Evolutionary conservation across 2,888 invertebrate species (phyloP), one percentile per base, ranked within the genome.

Genomic region (Nebria brevicollis): DNA sequence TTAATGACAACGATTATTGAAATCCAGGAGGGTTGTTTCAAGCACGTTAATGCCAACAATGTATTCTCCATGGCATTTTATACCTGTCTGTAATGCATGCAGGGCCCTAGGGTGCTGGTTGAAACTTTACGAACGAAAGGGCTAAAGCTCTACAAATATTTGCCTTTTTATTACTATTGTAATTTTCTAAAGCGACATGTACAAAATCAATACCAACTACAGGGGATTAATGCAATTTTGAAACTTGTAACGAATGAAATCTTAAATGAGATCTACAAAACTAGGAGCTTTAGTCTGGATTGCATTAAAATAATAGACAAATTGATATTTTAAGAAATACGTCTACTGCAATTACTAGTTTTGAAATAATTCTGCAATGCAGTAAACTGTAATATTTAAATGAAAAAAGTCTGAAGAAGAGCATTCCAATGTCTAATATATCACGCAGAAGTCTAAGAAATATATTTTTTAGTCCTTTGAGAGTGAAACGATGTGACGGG

Each of bases 1-100:
- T 80, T 80, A 80, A 80, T 80, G 80, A 75, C 70, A 70, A 70
- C 75, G 80, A 80, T 80, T 80, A 80, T 80, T 80, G 80, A 80
- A 80, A 80, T 75, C 80, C 80, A 75, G 43, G 80, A 75, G 80
- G 75, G 80, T 8, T 74, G 73, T 72, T 74, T 15, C 13, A 8
- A 54, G 54, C 74, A 65, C 78, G 73, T 15, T 80, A 80, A 80
- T 80, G 80, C 80, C 75, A 75, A 70, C 80, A 80, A 80, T 80
- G 80, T 80, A 80, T 80, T 75, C 78, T 78, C 74, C 66, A 26
- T 66, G 78, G 66, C 41, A 74, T 78, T 78, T 78, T 78, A 78
- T 77, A 77, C 77, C 54, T 54, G 54, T 13, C 54, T 13, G 54
- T 11, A 54, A 13, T 13, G 54, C 11, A 8, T 54, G 54, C 54